These are phyloP conservation scores for Octodon degus DNA, from an alignment of 2,113 vertebrate genomes.

Conservation along the genomic window DNA sequence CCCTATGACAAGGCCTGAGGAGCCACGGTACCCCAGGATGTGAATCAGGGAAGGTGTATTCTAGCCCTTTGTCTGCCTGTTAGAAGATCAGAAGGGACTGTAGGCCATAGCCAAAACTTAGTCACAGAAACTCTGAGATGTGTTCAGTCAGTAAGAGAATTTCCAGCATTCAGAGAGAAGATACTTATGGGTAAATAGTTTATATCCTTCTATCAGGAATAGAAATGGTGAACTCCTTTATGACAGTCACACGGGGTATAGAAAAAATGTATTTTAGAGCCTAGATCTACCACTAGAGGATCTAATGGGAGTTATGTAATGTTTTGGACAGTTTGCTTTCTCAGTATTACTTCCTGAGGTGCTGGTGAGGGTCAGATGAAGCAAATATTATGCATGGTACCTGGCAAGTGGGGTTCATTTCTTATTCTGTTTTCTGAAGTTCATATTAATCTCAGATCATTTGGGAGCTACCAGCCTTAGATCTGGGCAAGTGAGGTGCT, in stretches of 20 bases:
- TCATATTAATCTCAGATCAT: not conserved
- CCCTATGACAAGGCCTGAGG: not conserved
- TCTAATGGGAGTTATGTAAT: not conserved
- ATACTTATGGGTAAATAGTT: not conserved
- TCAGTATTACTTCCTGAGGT: not conserved
- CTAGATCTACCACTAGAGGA: not conserved
- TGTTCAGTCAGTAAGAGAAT: not conserved
- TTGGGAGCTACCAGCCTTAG: not conserved
- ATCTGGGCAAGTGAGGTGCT: not conserved
- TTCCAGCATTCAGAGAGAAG: not conserved
- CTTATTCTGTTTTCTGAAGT: not conserved
- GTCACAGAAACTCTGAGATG: not conserved
- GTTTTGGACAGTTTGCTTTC: constrained; percentile 32
- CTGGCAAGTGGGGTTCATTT: not conserved
- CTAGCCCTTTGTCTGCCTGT: not conserved
- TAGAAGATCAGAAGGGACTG: not conserved
- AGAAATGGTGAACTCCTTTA: not conserved
- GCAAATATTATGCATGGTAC: not conserved
- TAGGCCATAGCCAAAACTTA: not conserved
- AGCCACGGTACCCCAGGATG: not conserved
- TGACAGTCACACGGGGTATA: not conserved
- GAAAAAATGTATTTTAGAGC: constrained; percentile 53
- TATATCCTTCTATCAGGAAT: not conserved
- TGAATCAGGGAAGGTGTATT: not conserved
- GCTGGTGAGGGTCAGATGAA: not conserved